These are phyloP conservation scores for Catamblyrhynchus diadema DNA, from an alignment of 2,797 vertebrate genomes.

Conservation along the genomic window DNA sequence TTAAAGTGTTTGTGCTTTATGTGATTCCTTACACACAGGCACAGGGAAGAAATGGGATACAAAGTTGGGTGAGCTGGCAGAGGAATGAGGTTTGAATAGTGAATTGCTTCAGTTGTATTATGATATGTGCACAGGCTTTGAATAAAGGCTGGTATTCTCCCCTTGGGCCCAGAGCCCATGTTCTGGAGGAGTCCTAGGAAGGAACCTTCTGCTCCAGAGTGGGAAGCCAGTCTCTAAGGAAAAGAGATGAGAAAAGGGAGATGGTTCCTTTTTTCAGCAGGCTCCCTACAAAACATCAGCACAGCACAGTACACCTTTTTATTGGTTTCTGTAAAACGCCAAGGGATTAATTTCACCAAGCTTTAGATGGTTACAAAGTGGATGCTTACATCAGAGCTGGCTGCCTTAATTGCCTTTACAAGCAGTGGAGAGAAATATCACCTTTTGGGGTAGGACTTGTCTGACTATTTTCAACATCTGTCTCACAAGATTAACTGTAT, in stretches of 20 bases:
- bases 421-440: background rate
- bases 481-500: background rate
- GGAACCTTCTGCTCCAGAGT: background rate
- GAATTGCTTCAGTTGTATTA: background rate
- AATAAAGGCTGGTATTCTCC: background rate
- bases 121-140: background rate
- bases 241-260: background rate
- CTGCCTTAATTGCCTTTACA: background rate
- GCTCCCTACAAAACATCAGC: background rate
- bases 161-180: background rate
- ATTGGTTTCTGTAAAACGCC: background rate
- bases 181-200: background rate
- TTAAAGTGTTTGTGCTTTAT: background rate
- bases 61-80: background rate
- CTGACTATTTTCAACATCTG: background rate
- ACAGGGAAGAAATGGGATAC: background rate
- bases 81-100: background rate
- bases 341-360: background rate
- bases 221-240: background rate
- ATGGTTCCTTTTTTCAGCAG: background rate
- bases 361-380: background rate
- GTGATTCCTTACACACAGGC: background rate
- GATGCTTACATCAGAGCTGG: background rate
- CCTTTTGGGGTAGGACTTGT: background rate
- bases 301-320: background rate